phyloP scores from a whole-genome alignment of 2,888 invertebrate species.

The Crioceris asparagi region DNA sequence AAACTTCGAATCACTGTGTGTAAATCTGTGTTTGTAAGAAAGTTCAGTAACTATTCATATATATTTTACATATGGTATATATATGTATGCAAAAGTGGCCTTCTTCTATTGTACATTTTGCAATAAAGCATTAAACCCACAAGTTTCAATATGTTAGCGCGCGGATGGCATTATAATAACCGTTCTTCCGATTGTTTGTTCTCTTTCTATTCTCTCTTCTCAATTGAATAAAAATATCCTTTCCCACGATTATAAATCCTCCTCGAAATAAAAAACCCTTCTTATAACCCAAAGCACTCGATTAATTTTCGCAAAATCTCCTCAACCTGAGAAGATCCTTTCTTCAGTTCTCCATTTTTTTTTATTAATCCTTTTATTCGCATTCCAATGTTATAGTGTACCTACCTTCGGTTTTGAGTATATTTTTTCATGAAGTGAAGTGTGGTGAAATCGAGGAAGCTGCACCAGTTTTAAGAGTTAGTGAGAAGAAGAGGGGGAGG shows the following conservation, averaged over 20 bases:
- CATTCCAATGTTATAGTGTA: constrained; percentile 14
- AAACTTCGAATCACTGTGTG: no score
- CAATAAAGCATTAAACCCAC: constrained; percentile 14
- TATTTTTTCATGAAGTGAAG: constrained; percentile 17
- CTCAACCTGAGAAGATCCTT: no score
- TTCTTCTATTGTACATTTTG: no score
- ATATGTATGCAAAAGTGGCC: no score
- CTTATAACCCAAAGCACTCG: constrained; percentile 8
- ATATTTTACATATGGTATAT: no score
- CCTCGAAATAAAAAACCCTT: constrained; percentile 9
- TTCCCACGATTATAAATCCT: constrained; percentile 22
- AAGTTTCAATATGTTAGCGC: background rate
- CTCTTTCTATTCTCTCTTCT: no score
- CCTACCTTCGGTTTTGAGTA: constrained; percentile 8
- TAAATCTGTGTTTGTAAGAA: no score
- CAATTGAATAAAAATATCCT: constrained; percentile 4
- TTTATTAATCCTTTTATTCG: constrained; percentile 17
- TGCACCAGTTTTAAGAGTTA: constrained; percentile 14
- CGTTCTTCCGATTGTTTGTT: constrained; percentile 2
- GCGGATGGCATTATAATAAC: background rate
- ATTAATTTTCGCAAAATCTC: constrained; percentile 17
- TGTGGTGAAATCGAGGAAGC: constrained; percentile 18
- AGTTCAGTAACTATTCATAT: no score
- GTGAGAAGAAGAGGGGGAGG: no score
- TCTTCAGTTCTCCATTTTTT: no score